Conservation (phyloP, 2,888 invertebrate species). For the Pristionchus arcanus region DNA sequence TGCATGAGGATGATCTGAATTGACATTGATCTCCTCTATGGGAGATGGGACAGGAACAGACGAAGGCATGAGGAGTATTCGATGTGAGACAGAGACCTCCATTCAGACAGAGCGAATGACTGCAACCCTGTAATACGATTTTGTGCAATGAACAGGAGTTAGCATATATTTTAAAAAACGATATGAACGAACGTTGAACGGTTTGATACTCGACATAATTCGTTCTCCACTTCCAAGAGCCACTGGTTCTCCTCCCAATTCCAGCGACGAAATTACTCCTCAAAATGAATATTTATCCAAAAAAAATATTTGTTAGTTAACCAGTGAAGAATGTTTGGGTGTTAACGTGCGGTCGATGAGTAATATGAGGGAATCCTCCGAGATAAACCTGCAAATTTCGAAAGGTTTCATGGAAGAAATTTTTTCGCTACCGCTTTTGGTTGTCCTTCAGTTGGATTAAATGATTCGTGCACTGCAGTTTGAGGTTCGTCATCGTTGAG, state of each 20-base stretch:
- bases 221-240: slow-evolving; percentile 51
- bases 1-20: slow-evolving; percentile 62
- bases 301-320: not conserved
- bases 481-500: slow-evolving; percentile 40
- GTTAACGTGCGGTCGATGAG: slow-evolving; percentile 40
- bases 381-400: slow-evolving; percentile 48
- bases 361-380: slow-evolving; percentile 51
- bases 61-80: slow-evolving; percentile 32
- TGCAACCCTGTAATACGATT: not conserved
- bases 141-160: not conserved
- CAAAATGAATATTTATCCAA: not conserved
- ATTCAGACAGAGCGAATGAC: slow-evolving; percentile 45
- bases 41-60: slow-evolving; percentile 36
- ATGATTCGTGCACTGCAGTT: slow-evolving; percentile 29
- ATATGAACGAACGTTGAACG: slow-evolving; percentile 29
- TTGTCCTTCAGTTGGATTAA: slow-evolving; percentile 48
- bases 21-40: slow-evolving; percentile 71
- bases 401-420: not conserved
- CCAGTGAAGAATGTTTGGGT: slow-evolving; percentile 48
- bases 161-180: not conserved
- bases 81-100: slow-evolving; percentile 52
- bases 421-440: not conserved
- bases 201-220: slow-evolving; percentile 48
- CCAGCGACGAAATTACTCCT: slow-evolving; percentile 49
- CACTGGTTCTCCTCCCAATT: slow-evolving; percentile 50